Evolutionary conservation across 2,888 invertebrate genomes (phyloP).

Genomic region (Gortyna flavago): DNA sequence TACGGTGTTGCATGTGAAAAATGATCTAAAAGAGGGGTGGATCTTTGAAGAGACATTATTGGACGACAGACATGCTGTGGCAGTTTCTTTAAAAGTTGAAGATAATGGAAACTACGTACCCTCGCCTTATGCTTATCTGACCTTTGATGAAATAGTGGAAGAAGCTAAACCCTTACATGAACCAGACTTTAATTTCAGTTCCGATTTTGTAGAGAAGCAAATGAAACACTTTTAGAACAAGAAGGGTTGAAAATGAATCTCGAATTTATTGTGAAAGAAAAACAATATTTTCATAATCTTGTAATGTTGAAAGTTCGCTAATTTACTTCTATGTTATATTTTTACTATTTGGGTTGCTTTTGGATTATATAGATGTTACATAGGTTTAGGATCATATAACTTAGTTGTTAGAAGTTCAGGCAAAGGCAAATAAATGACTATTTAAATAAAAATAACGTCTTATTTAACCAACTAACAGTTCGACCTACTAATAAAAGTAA

Average conservation of each 20-base stretch:
- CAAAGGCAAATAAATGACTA: slow-evolving; percentile 64
- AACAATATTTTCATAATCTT: slow-evolving; percentile 44
- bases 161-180: slow-evolving; percentile 84
- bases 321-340: slow-evolving; percentile 35
- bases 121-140: slow-evolving; percentile 88
- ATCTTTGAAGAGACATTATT: slow-evolving; percentile 95
- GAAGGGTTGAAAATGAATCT: slow-evolving; percentile 40
- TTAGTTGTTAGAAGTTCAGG: slow-evolving; percentile 53
- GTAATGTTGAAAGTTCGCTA: slow-evolving; percentile 39
- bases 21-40: slow-evolving; percentile 91
- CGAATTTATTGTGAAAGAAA: slow-evolving; percentile 36
- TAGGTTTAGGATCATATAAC: slow-evolving; percentile 51
- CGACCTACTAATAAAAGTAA: slow-evolving; percentile 65
- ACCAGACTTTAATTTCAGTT: slow-evolving; percentile 89
- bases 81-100: slow-evolving; percentile 91
- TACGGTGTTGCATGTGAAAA: slow-evolving; percentile 92
- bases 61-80: slow-evolving; percentile 94
- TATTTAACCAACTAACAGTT: slow-evolving; percentile 64
- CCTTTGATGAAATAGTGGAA: slow-evolving; percentile 90
- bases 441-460: slow-evolving; percentile 51
- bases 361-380: slow-evolving; percentile 56
- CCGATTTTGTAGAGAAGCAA: slow-evolving; percentile 91
- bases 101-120: slow-evolving; percentile 68
- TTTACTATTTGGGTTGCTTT: slow-evolving; percentile 45
- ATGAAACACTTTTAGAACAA: slow-evolving; percentile 67